These are phyloP conservation scores for Pseudococcus viburni DNA, from an alignment of 2,888 invertebrate genomes.

Conservation along the genomic window DNA sequence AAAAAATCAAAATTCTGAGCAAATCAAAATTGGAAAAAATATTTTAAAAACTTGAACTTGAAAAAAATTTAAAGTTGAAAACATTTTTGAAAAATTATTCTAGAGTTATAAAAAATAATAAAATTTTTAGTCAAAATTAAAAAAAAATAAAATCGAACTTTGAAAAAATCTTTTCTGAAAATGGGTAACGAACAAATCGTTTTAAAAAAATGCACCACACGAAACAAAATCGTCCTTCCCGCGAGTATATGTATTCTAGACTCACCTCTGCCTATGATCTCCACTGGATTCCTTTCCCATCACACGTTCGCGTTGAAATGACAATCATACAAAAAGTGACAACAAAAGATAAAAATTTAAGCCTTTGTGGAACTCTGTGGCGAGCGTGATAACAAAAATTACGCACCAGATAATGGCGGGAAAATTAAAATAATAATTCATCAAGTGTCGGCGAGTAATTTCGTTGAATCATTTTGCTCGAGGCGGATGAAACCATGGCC, in stretches of 20 bases:
- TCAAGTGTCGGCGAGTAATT: conserved; percentile 17
- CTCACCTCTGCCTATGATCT: neutral
- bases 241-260: too few species aligned
- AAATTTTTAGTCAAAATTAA: too few species aligned
- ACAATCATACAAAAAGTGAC: conserved; percentile 32
- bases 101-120: too few species aligned
- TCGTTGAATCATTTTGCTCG: neutral
- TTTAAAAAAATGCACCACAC: neutral
- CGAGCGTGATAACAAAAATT: conserved; percentile 19
- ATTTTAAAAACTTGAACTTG: too few species aligned
- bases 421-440: conserved; percentile 47
- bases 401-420: neutral
- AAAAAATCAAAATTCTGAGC: too few species aligned
- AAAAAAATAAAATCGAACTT: too few species aligned
- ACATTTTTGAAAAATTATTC: too few species aligned
- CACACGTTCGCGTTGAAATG: neutral
- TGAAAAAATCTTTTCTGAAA: too few species aligned
- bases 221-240: neutral
- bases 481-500: neutral
- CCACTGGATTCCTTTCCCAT: neutral
- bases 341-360: conserved; percentile 18
- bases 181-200: too few species aligned
- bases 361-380: neutral
- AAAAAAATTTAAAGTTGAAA: too few species aligned
- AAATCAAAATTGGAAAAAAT: too few species aligned